These are phyloP conservation scores for Drosophila birchii DNA, from an alignment of 2,888 invertebrate genomes.

Conservation along the genomic window DNA sequence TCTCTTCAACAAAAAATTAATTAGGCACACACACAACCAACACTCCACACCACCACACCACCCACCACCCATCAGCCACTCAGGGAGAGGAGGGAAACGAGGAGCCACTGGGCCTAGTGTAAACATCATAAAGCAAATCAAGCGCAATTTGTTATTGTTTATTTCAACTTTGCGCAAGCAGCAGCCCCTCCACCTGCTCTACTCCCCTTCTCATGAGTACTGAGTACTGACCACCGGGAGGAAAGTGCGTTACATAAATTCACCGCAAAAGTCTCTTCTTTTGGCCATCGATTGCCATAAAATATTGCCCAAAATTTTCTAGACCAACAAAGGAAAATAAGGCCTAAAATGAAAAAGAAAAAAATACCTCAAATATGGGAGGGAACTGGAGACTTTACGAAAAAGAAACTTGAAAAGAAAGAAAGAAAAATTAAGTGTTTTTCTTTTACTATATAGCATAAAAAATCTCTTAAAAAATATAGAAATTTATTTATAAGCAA, in stretches of 20 bases:
- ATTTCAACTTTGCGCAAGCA: constrained; percentile 76
- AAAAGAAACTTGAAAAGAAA: neutral
- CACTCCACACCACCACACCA: neutral
- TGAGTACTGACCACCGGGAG: constrained; percentile 20
- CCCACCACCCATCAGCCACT: constrained; percentile 16
- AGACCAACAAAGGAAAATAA: constrained; percentile 37
- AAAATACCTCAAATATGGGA: neutral
- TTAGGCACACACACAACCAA: constrained; percentile 56
- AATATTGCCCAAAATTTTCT: constrained; percentile 66
- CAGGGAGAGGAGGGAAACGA: neutral
- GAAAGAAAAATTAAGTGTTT: neutral
- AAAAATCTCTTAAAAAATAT: neutral
- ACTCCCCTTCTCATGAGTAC: neutral
- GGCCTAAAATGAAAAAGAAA: neutral
- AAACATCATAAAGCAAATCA: constrained; percentile 78
- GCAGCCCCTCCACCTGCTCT: neutral
- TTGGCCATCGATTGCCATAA: constrained; percentile 74
- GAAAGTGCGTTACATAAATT: constrained; percentile 60
- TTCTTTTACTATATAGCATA: neutral
- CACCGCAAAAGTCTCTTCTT: constrained; percentile 47
- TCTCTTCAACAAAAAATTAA: constrained; percentile 60
- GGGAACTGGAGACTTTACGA: neutral
- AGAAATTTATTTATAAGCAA: neutral
- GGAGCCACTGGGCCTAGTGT: constrained; percentile 54
- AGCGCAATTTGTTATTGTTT: constrained; percentile 80